Base-by-base conservation (phyloP, 2,888 invertebrate genomes). In the Allophyes oxyacanthae region DNA sequence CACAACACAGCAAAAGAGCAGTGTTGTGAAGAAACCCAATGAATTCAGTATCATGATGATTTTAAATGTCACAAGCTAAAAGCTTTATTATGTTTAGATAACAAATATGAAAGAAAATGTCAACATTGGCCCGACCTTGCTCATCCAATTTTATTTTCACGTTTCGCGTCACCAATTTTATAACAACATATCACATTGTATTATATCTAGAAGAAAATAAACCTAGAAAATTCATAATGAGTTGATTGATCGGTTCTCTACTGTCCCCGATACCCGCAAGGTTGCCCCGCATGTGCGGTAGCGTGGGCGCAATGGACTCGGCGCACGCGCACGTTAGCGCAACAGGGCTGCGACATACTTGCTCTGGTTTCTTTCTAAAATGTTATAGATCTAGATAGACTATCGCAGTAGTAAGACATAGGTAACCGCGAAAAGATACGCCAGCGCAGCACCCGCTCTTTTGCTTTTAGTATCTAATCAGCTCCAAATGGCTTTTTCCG, bases 261-360 rank as follows among this genome's bases (percentile, higher is more conserved):
- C 30, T 67, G 74, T 76, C 70, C 62, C 62, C 76, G 58, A 68
- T 75, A 65, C 45, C 43, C 26, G 1, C 76, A 76, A 76, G 74
- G 76, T 75, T 75, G 45, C 33, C 44, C 44, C 25, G 51, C 46
- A 45, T 51, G 52, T 38, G 51, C 43, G 42, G 30, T 67, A 68
- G 30, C 72, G 72, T 66, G 64, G 68, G 72, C 68, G 59, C 72
- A 62, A 46, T 52, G 45, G 45, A 61, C 48, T 50, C 56, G 40
- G 48, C 54, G 63, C 48, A 42, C 52, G 48, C 65, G 46, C 65
- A 38, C 3, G 5, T 6, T 14, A 38, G 32, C 40, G 48, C 28
- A 69, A 57, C 52, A 66, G 64, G 70, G 65, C 40, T 62, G 41
- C 10, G 34, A 54, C 43, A 20, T 48, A 41, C 28, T 28, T 28